A percentile compares a stretch with the other conserved stretches of the same genome.
Evolutionary conservation across 2,888 invertebrate species (phyloP).

Genomic region (Tillus elongatus): DNA sequence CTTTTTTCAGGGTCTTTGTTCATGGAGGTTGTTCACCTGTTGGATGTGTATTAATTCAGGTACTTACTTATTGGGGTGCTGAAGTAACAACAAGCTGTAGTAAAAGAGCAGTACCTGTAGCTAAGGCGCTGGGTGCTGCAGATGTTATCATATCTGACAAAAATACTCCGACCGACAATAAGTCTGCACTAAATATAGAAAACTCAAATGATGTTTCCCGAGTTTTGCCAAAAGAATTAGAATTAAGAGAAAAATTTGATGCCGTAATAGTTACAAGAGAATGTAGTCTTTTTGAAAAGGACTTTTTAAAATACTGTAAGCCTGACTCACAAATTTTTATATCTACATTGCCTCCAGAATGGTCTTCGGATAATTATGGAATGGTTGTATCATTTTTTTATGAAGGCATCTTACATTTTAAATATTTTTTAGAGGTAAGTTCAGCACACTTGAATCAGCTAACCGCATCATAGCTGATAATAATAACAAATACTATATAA

Average conservation of each 20-base stretch:
- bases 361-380: slow-evolving; percentile 47
- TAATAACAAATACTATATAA: too few species aligned
- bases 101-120: slow-evolving; percentile 46
- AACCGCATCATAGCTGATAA: too few species aligned
- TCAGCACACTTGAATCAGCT: too few species aligned
- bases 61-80: slow-evolving; percentile 49
- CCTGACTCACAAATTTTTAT: slow-evolving; percentile 29
- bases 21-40: slow-evolving; percentile 50
- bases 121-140: slow-evolving; percentile 47
- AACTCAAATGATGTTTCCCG: slow-evolving; percentile 9
- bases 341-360: slow-evolving; percentile 43
- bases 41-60: slow-evolving; percentile 51
- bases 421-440: slow-evolving; percentile 41
- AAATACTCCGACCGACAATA: not conserved
- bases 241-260: slow-evolving; percentile 33
- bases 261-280: slow-evolving; percentile 33
- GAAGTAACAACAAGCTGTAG: slow-evolving; percentile 47
- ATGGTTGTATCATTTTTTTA: slow-evolving; percentile 43
- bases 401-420: slow-evolving; percentile 40
- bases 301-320: slow-evolving; percentile 28
- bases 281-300: slow-evolving; percentile 23
- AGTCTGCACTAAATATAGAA: not conserved
- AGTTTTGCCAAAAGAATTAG: slow-evolving; percentile 31
- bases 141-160: slow-evolving; percentile 40
- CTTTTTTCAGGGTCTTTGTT: slow-evolving; percentile 44